phyloP scores from a whole-genome alignment of 2,113 vertebrate genomes.

The Sebastes fasciatus region DNA sequence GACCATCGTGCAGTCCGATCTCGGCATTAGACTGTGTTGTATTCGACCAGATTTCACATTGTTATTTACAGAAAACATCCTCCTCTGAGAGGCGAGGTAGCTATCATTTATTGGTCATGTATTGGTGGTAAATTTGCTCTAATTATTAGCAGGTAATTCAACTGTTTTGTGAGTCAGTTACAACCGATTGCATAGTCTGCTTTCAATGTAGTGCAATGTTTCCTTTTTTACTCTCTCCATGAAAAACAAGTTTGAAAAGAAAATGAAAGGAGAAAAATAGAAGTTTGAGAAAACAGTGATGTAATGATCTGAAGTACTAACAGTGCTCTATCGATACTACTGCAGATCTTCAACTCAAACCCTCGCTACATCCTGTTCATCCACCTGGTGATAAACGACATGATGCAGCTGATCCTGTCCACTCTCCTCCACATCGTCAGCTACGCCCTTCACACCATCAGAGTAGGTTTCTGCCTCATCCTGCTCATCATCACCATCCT shows the following conservation, averaged over 20 bases:
- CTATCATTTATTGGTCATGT: too few species aligned
- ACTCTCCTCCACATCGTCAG: conserved; percentile 47
- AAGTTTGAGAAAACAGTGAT: not conserved
- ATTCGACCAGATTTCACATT: too few species aligned
- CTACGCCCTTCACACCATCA: conserved; percentile 34
- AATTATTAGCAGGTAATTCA: too few species aligned
- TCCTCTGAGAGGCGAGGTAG: too few species aligned
- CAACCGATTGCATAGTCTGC: too few species aligned
- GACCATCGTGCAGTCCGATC: too few species aligned
- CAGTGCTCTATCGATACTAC: not conserved
- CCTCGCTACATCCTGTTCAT: conserved; percentile 77
- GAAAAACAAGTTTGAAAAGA: not conserved
- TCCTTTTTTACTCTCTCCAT: too few species aligned
- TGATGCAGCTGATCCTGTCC: conserved; percentile 46
- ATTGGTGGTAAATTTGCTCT: too few species aligned
- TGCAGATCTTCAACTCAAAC: conserved; percentile 57
- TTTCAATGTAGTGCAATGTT: too few species aligned
- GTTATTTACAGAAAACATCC: too few species aligned
- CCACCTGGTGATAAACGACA: conserved; percentile 70
- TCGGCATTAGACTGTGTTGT: too few species aligned
- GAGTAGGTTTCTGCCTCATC: conserved; percentile 65
- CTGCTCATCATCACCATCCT: conserved; percentile 54
- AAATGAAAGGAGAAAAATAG: not conserved
- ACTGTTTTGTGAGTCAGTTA: too few species aligned
- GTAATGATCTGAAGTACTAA: not conserved